Conservation (phyloP, 2,888 invertebrate species). For the Toxonevra muliebris region DNA sequence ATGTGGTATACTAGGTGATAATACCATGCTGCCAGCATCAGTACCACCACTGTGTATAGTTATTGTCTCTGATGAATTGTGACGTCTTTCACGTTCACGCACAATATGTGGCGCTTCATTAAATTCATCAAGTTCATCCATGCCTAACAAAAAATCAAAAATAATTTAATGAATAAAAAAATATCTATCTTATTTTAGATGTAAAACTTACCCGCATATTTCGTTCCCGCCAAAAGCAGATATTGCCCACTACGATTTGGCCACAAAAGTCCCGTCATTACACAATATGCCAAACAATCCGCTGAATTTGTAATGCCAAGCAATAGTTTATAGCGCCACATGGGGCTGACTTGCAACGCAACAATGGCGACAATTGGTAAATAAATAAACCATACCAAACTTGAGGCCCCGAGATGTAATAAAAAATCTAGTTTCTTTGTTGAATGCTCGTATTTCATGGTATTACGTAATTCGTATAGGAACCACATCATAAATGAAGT, state of each 20-base stretch:
- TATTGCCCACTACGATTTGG: conserved; percentile 94
- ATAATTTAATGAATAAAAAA: not conserved
- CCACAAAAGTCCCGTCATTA: conserved; percentile 96
- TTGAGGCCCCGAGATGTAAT: conserved; percentile 96
- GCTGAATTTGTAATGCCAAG: conserved; percentile 95
- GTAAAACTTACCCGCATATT: conserved; percentile 68
- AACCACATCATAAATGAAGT: conserved; percentile 88
- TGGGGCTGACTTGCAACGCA: conserved; percentile 89
- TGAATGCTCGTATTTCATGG: conserved; percentile 83
- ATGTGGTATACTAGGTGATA: conserved; percentile 51
- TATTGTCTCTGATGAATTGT: conserved; percentile 57
- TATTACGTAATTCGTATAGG: conserved; percentile 76
- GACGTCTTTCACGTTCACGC: conserved; percentile 60
- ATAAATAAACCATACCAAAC: conserved; percentile 98
- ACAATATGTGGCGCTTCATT: conserved; percentile 90
- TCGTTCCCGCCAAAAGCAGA: conserved; percentile 79
- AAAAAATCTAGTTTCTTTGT: conserved; percentile 89
- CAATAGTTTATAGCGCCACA: conserved; percentile 95
- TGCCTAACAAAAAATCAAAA: conserved; percentile 62
- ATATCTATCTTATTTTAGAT: not conserved
- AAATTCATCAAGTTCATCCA: conserved; percentile 89
- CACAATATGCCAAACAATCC: conserved; percentile 93
- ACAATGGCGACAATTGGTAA: conserved; percentile 93
- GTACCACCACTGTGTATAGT: conserved; percentile 41
- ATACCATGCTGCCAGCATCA: conserved; percentile 48